Conservation (phyloP, 2,888 invertebrate species). For the Tachystola acroxantha region DNA sequence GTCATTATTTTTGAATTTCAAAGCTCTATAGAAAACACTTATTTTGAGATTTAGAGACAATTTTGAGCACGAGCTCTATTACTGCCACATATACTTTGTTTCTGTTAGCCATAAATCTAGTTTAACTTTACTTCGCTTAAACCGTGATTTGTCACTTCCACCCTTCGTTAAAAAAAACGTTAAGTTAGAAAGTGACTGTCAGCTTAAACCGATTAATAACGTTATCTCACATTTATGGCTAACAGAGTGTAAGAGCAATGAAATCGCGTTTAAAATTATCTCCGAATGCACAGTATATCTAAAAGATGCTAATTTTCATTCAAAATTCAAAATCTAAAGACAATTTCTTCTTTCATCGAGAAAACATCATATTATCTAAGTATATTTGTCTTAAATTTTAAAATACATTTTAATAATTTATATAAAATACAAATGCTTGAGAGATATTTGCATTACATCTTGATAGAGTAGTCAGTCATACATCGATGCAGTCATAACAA, state of each 20-base stretch:
- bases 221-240: no score
- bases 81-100: no score
- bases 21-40: neutral
- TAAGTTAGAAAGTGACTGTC: no score
- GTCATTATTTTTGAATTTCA: conserved; percentile 9
- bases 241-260: no score
- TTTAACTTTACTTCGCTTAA: conserved; percentile 5
- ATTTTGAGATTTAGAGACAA: no score
- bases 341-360: conserved; percentile 6
- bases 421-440: conserved; percentile 62
- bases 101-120: no score
- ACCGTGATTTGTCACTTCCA: no score
- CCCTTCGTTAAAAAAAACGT: no score
- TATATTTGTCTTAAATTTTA: conserved; percentile 8
- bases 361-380: conserved; percentile 6
- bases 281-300: neutral
- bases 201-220: no score
- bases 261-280: neutral
- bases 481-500: no score
- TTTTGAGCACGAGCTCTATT: no score
- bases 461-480: conserved; percentile 53
- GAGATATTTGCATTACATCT: conserved; percentile 51
- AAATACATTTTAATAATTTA: conserved; percentile 36
- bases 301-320: neutral
- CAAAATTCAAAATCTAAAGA: conserved; percentile 7